These are phyloP conservation scores for Oscheius sp. DNA, from an alignment of 2,888 invertebrate genomes.

Conservation along the genomic window DNA sequence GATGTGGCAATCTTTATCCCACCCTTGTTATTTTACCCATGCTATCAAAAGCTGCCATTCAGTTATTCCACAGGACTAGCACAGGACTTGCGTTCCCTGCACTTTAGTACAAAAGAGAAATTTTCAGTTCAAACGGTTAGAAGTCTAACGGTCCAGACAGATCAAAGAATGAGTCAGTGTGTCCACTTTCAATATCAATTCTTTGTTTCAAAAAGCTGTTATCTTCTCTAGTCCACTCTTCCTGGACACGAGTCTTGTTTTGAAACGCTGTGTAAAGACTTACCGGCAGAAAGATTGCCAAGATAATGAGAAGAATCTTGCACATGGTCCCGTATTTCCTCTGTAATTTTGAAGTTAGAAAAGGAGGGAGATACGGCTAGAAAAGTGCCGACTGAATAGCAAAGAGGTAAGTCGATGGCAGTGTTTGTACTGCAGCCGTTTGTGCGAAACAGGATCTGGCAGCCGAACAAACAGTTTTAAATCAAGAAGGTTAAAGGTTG, in stretches of 20 bases:
- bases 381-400: conserved; percentile 13
- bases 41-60: too few relatives aligned
- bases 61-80: too few relatives aligned
- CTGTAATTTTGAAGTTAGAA: conserved; percentile 8
- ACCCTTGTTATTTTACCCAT: too few relatives aligned
- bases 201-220: too few relatives aligned
- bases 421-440: conserved; percentile 23
- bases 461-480: conserved; percentile 10
- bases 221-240: too few relatives aligned
- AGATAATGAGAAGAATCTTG: conserved; percentile 28
- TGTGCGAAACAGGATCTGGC: conserved; percentile 31
- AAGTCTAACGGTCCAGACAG: too few relatives aligned
- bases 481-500: background rate
- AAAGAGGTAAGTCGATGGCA: conserved; percentile 31
- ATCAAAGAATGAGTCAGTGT: too few relatives aligned
- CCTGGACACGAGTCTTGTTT: too few relatives aligned
- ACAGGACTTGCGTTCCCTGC: too few relatives aligned
- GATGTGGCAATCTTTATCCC: too few relatives aligned
- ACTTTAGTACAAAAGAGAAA: too few relatives aligned
- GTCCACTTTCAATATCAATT: background rate
- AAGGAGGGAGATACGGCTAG: conserved; percentile 5
- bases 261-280: background rate
- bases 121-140: too few relatives aligned
- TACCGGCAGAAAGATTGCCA: conserved; percentile 31
- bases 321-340: conserved; percentile 12